Evolutionary conservation across 2,113 vertebrate genomes (phyloP).

Genomic region (Lepus europaeus): DNA sequence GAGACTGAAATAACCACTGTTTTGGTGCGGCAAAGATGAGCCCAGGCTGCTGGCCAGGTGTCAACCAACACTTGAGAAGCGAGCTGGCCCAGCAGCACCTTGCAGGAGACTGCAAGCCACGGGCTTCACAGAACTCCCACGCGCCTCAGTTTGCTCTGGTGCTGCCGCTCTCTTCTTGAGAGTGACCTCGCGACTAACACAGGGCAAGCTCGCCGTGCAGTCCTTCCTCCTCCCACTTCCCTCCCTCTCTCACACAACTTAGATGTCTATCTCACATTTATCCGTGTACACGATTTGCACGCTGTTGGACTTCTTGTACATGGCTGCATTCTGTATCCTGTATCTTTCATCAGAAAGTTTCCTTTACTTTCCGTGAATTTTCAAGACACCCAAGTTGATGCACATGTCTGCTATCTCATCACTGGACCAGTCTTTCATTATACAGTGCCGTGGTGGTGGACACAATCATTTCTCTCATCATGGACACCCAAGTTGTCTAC

Average conservation of each 20-base stretch:
- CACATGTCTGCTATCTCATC: too few species aligned
- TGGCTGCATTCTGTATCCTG: not conserved
- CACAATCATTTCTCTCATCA: not conserved
- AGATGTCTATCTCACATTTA: too few species aligned
- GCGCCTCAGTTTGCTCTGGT: not conserved
- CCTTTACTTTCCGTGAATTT: not conserved
- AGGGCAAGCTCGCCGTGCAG: accelerated
- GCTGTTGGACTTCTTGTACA: not conserved
- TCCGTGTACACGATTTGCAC: not conserved
- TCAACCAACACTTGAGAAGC: not conserved
- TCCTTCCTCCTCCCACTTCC: not conserved
- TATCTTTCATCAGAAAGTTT: too few species aligned
- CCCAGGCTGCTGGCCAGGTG: not conserved
- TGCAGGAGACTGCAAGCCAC: not conserved
- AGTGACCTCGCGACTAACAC: not conserved
- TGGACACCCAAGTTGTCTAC: not conserved
- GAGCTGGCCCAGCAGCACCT: not conserved
- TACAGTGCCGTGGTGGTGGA: not conserved
- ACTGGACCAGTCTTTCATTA: not conserved
- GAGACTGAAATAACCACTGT: not conserved
- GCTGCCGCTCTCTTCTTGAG: not conserved
- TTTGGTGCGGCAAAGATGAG: accelerated
- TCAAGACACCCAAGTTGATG: not conserved
- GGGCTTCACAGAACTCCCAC: not conserved
- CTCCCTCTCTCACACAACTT: not conserved